phyloP scores from a whole-genome alignment of 2,113 vertebrate species.

The Merops nubicus region DNA sequence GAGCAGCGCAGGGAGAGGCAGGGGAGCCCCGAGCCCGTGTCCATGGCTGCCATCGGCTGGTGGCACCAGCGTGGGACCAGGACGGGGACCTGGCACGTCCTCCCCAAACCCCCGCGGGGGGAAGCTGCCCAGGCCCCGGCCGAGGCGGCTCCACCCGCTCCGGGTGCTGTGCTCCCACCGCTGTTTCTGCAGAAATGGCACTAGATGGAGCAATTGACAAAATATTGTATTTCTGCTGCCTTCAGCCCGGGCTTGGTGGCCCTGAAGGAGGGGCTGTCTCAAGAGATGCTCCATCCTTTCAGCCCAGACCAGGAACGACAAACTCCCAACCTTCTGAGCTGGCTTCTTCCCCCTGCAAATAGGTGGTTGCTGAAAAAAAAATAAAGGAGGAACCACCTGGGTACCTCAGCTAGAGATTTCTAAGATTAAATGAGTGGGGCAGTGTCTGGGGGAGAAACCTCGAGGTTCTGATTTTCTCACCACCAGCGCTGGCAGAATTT shows the following conservation, averaged over 20 bases:
- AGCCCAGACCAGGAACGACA: neutral
- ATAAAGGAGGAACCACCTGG: neutral
- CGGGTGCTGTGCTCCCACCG: accelerated
- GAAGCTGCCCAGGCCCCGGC: neutral
- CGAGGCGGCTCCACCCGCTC: accelerated
- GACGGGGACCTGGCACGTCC: neutral
- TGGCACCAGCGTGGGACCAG: neutral
- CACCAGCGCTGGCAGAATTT: accelerated
- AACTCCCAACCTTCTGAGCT: neutral
- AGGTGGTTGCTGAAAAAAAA: neutral
- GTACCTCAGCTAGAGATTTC: accelerated
- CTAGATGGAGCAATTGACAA: conserved; percentile 73
- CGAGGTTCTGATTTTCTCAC: neutral
- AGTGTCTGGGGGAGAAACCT: neutral
- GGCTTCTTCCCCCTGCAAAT: neutral
- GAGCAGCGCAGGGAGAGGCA: accelerated
- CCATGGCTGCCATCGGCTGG: accelerated
- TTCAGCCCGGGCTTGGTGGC: neutral
- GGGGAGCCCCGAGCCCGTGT: accelerated
- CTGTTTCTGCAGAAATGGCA: conserved; percentile 38
- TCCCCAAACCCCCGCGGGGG: accelerated
- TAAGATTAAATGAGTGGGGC: neutral
- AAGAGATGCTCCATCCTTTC: neutral
- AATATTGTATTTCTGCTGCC: conserved; percentile 6
- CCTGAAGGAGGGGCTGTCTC: neutral